These are phyloP conservation scores for Echinometra lucunter DNA, from an alignment of 53 echinoderm and acorn worm genomes.

Conservation along the genomic window DNA sequence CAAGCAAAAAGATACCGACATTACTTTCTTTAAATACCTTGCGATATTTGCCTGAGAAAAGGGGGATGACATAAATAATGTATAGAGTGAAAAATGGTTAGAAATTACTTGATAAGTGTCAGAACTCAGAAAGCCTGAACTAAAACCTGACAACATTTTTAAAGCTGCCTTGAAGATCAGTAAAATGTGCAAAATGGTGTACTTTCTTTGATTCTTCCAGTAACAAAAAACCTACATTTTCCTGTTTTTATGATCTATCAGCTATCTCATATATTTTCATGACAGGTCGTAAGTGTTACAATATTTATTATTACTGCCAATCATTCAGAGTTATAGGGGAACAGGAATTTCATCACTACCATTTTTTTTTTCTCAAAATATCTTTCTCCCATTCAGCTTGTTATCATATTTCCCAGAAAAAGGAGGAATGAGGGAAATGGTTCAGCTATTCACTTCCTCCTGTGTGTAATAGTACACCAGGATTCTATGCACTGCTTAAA, in stretches of 20 bases:
- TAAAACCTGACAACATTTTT: background rate
- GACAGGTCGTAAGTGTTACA: background rate
- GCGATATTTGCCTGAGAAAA: background rate
- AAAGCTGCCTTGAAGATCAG: background rate
- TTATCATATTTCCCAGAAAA: background rate
- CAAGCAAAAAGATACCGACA: background rate
- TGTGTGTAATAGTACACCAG: background rate
- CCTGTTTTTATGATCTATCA: background rate
- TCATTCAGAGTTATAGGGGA: background rate
- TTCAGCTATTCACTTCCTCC: background rate
- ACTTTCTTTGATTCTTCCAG: background rate
- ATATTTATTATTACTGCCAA: background rate
- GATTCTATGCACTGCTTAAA: background rate
- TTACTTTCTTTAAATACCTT: background rate
- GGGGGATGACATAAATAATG: no score
- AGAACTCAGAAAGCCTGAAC: background rate
- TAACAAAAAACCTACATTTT: background rate
- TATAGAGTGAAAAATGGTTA: no score
- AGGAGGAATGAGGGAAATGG: background rate
- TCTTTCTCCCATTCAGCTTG: background rate
- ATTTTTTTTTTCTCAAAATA: background rate
- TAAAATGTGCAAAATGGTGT: background rate
- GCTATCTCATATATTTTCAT: background rate
- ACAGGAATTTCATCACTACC: background rate
- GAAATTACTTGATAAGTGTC: background rate